phyloP scores from a whole-genome alignment of 2,888 invertebrate genomes.

The Drosophila birchii region DNA sequence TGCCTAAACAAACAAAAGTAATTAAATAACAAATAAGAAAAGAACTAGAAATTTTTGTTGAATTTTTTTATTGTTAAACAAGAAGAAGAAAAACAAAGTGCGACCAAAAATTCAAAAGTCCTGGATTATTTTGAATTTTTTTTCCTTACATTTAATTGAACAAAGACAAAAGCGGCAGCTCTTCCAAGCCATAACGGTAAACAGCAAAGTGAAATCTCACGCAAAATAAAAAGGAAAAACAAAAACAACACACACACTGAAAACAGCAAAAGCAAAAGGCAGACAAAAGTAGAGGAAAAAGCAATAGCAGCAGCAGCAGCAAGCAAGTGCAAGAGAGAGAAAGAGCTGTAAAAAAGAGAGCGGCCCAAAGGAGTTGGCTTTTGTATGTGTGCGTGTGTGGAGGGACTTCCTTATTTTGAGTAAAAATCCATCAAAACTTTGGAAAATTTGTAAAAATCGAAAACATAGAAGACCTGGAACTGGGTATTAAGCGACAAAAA shows the following conservation, averaged over 20 bases:
- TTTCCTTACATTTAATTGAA: conserved; percentile 67
- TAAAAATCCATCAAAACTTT: not conserved
- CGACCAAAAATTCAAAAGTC: conserved; percentile 78
- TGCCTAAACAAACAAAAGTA: conserved; percentile 50
- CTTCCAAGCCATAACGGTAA: conserved; percentile 32
- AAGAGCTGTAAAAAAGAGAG: conserved; percentile 32
- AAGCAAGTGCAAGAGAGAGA: conserved; percentile 36
- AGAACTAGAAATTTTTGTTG: conserved; percentile 46
- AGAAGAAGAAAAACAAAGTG: conserved; percentile 14
- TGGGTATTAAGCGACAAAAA: conserved; percentile 11
- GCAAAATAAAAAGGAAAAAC: conserved; percentile 32
- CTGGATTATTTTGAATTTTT: conserved; percentile 82
- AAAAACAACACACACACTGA: conserved; percentile 14
- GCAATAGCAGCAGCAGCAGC: conserved; percentile 6
- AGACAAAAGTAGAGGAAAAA: conserved; percentile 28
- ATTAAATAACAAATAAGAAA: conserved; percentile 6
- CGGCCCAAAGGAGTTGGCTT: conserved; percentile 1
- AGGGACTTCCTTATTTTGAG: conserved; percentile 22
- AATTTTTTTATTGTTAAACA: conserved; percentile 40
- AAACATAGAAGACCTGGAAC: conserved; percentile 4
- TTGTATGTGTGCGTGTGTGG: conserved; percentile 1
- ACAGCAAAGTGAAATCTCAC: conserved; percentile 74
- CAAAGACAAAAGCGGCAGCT: conserved; percentile 35
- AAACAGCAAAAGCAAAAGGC: conserved; percentile 44
- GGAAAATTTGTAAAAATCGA: conserved; percentile 5